Conservation (phyloP, 2,113 vertebrate species). For the Mellivora capensis region DNA sequence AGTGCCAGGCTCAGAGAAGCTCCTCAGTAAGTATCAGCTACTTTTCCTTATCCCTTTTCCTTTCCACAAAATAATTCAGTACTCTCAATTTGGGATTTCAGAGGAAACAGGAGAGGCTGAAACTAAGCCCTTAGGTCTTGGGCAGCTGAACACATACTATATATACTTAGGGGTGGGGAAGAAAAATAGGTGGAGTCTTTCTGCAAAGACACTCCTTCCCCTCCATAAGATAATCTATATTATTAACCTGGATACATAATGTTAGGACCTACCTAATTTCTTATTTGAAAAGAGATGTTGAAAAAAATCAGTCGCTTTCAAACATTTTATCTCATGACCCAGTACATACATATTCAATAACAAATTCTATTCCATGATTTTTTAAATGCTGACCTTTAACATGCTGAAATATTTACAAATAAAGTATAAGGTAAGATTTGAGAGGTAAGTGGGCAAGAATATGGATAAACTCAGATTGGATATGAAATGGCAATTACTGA, state of each 20-base stretch:
- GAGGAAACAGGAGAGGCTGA: background rate
- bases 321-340: conserved; percentile 4
- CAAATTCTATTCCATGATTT: conserved; percentile 39
- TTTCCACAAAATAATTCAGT: background rate
- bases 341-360: background rate
- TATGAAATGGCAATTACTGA: background rate
- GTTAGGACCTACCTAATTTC: background rate
- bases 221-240: background rate
- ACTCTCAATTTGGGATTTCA: background rate
- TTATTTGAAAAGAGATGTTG: background rate
- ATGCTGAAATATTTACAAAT: conserved; percentile 12
- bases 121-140: background rate
- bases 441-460: background rate
- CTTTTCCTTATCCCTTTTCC: background rate
- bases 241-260: background rate
- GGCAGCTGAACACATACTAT: background rate
- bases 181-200: background rate
- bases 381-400: conserved; percentile 12
- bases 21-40: background rate
- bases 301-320: background rate
- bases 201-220: background rate
- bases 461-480: background rate
- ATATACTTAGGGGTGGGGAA: background rate
- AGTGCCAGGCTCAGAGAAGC: background rate
- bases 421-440: background rate